Conservation (phyloP, 2,113 vertebrate species). For the Brienomyrus brachyistius region DNA sequence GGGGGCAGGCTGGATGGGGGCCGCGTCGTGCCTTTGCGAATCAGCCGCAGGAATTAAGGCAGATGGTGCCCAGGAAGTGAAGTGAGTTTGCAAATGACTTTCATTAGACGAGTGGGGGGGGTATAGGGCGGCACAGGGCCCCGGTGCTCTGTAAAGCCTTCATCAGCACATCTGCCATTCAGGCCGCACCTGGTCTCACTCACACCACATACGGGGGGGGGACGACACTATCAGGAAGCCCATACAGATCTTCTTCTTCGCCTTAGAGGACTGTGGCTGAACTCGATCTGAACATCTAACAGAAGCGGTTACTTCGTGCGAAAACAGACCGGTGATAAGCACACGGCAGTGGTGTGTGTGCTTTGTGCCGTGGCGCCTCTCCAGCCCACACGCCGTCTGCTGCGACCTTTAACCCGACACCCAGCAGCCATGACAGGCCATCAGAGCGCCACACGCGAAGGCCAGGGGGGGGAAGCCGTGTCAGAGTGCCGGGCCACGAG, state of each 20-base stretch:
- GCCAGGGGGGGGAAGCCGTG: conserved; percentile 53
- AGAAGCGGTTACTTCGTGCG: not conserved
- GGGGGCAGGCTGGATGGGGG: not conserved
- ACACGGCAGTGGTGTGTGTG: not conserved
- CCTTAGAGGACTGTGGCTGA: not conserved
- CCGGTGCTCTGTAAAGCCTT: not conserved
- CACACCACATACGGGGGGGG: not conserved
- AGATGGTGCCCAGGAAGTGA: conserved; percentile 21
- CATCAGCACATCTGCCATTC: not conserved
- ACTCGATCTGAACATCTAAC: not conserved
- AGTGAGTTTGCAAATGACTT: conserved; percentile 13
- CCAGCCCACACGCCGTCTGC: conserved; percentile 56
- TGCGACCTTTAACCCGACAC: conserved; percentile 46
- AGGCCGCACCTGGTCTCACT: conserved; percentile 3
- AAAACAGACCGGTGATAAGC: not conserved
- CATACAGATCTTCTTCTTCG: not conserved
- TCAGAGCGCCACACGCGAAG: conserved; percentile 50
- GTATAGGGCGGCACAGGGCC: not conserved
- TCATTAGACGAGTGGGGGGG: not conserved
- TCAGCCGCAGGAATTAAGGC: conserved; percentile 21
- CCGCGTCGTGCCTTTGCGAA: not conserved
- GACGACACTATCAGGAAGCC: not conserved
- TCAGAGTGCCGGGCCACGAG: conserved; percentile 48
- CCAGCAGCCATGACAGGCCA: conserved; percentile 50
- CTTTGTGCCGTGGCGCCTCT: conserved; percentile 11